These are phyloP conservation scores for Zaprionus ornatus DNA, from an alignment of 1,140 invertebrate species.

Conservation along the genomic window DNA sequence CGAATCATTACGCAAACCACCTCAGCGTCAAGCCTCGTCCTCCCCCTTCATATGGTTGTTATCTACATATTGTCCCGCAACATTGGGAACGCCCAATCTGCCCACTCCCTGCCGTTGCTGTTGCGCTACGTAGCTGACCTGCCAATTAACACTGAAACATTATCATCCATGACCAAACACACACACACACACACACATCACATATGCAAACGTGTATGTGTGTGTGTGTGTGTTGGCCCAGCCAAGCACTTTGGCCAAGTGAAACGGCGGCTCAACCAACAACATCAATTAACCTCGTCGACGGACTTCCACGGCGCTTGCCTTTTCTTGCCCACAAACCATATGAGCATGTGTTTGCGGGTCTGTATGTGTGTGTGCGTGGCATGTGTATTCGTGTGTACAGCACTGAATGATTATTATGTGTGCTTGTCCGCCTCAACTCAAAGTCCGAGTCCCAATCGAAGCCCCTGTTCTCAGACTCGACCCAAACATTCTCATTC, in stretches of 20 bases:
- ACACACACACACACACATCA: constrained; percentile 5
- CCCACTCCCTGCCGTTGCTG: background rate
- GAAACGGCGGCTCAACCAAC: constrained; percentile 43
- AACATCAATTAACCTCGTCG: constrained; percentile 55
- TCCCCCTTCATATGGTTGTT: background rate
- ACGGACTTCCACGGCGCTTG: constrained; percentile 36
- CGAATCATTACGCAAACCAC: background rate
- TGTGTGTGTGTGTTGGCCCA: constrained; percentile 13
- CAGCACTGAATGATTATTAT: constrained; percentile 26
- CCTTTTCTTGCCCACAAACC: constrained; percentile 8
- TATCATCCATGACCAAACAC: constrained; percentile 29
- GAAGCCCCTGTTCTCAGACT: background rate
- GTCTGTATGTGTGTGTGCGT: constrained; percentile 3
- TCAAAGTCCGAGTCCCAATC: constrained; percentile 2
- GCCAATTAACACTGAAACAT: constrained; percentile 52
- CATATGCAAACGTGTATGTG: background rate
- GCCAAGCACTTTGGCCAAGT: constrained; percentile 43
- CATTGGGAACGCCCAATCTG: background rate
- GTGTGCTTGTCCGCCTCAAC: constrained; percentile 10
- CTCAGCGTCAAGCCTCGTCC: background rate
- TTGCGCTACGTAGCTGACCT: constrained; percentile 15
- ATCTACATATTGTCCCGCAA: constrained; percentile 35
- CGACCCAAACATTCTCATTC: background rate
- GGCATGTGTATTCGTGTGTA: constrained; percentile 6
- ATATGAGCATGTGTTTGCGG: constrained; percentile 1